phyloP scores from a whole-genome alignment of 2,797 vertebrate species.

The Danio kyathit region DNA sequence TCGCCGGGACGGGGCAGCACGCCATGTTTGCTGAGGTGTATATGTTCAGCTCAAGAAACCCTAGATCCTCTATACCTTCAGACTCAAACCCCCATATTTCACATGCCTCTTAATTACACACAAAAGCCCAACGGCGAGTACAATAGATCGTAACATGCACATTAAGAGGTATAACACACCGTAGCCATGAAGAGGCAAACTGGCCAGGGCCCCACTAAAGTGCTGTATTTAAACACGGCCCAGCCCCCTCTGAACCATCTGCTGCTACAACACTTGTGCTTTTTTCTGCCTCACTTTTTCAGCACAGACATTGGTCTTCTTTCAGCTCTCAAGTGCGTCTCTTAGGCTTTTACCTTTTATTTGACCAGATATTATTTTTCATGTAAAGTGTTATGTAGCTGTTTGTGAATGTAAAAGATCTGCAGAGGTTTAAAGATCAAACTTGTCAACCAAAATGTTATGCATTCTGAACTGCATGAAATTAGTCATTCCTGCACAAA shows the following conservation, averaged over 20 bases:
- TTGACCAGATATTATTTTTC: too few relatives aligned
- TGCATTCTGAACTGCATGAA: too few relatives aligned
- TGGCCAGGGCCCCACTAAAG: conserved; percentile 38
- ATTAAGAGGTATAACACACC: conserved; percentile 27
- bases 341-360: not conserved
- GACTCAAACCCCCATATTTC: conserved; percentile 25
- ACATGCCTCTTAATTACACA: conserved; percentile 31
- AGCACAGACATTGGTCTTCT: conserved; percentile 14
- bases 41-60: conserved; percentile 10
- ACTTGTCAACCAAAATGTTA: too few relatives aligned
- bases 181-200: conserved; percentile 42
- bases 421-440: too few relatives aligned
- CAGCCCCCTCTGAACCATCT: conserved; percentile 54
- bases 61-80: conserved; percentile 12
- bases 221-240: conserved; percentile 57
- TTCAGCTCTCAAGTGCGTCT: not conserved
- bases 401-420: too few relatives aligned
- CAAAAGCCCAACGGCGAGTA: not conserved
- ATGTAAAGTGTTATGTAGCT: too few relatives aligned
- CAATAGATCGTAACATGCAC: conserved; percentile 29
- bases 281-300: conserved; percentile 35
- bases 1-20: not conserved
- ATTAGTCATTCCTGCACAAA: too few relatives aligned
- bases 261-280: conserved; percentile 33
- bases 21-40: conserved; percentile 14